Base-by-base conservation (phyloP, 2,113 vertebrate species). In the Apteryx owenii region DNA sequence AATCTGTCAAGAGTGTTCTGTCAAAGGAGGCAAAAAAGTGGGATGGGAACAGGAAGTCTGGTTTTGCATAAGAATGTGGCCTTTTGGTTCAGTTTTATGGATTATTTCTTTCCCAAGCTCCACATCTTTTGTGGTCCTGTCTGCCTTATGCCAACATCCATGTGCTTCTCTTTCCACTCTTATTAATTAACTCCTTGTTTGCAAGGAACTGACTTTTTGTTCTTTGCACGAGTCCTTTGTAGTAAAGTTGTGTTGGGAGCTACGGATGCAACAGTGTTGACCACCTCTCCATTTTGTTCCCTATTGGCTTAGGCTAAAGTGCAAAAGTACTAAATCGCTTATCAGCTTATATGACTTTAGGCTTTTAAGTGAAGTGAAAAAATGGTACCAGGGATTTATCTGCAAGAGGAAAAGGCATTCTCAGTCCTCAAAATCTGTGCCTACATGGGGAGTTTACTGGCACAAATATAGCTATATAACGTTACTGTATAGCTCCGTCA, bases 61-160 rank as follows among this genome's bases (percentile, higher is more conserved):
- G 21, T 93, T 97, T 95, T 96, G 93, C 92, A 88, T 94, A 85
- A 98, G 88, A 97, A 94, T 86, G 64, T 88, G 64, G 69, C 92
- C 38, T 72, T 92, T 92, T 73, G 44, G 26, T 82, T 93, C 70
- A 26, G 36, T 95, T 96, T 94, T 95, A 50, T 95, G 80, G 91
- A 90, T 97, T 96, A 82, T 87, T 88, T 81, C 81, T 93, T 95
- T 97, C 95, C 95, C 91, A 97, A 96, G 91, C 94, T 91, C 82
- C 68, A 68, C 79, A 28, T 92, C 95, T 96, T 97, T 94, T 95
- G 95, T 94, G 68, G 54, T 72, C 62, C 60, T 87, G 76, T 85
- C 89, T 90, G 85, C 94, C 75, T 96, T 95, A 92, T 96, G 89
- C 95, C 95, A 93, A 33, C 48, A 85, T 93, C 73, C 85, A 56